A percentile compares a stretch with the other conserved stretches of the same genome.
Evolutionary conservation across 2,797 vertebrate genomes (phyloP).

Genomic region (Hyperoplus lanceolatus): DNA sequence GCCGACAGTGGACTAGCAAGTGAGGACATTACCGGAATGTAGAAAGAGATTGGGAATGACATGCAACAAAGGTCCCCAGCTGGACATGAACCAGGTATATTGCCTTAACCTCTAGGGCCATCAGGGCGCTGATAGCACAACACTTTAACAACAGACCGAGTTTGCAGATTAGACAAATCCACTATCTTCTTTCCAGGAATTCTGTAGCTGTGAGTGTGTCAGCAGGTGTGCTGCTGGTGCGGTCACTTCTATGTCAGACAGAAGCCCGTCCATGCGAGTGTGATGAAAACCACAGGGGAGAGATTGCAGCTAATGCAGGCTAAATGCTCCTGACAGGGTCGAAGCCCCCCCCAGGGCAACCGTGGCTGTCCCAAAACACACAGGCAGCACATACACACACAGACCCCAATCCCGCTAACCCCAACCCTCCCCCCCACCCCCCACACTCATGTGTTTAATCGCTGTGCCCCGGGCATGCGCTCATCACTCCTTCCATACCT

Average conservation of each 20-base stretch:
- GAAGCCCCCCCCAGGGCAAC: slow-evolving; percentile 40
- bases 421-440: neutral
- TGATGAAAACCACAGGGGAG: slow-evolving; percentile 41
- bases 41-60: neutral
- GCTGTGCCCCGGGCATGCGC: slow-evolving; percentile 29
- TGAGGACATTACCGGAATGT: neutral
- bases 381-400: slow-evolving; percentile 4
- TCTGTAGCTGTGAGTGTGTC: neutral
- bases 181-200: neutral
- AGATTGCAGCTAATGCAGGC: slow-evolving; percentile 41
- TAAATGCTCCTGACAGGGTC: slow-evolving; percentile 66
- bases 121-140: neutral
- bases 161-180: neutral
- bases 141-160: neutral
- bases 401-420: slow-evolving; percentile 17
- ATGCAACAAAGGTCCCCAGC: neutral
- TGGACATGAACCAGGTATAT: too few species aligned
- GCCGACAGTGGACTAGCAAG: neutral
- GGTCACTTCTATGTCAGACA: slow-evolving; percentile 9
- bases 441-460: slow-evolving; percentile 38
- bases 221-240: slow-evolving; percentile 22
- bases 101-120: neutral
- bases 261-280: slow-evolving; percentile 35
- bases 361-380: slow-evolving; percentile 16
- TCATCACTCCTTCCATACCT: slow-evolving; percentile 16